phyloP scores from a whole-genome alignment of 1,140 invertebrate species.

The Cyclargus thomasi region DNA sequence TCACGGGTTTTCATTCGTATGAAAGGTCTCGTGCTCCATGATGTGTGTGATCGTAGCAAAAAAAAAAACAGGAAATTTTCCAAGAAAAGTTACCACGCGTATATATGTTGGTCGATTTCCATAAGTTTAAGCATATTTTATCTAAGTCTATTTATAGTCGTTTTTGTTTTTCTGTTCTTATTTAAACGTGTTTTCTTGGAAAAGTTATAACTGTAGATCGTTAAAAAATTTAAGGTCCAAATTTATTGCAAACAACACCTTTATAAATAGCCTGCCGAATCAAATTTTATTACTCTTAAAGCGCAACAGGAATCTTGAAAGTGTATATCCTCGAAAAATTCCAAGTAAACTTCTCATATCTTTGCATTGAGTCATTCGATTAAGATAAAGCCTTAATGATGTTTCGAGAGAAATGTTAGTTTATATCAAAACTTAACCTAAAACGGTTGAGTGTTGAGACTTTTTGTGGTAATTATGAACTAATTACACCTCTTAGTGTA shows the following conservation, averaged over 20 bases:
- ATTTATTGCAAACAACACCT: background rate
- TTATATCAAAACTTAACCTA: background rate
- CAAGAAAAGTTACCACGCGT: no score
- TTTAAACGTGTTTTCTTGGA: no score
- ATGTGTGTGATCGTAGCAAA: no score
- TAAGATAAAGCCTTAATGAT: background rate
- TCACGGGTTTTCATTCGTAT: no score
- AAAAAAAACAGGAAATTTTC: no score
- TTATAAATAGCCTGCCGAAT: background rate
- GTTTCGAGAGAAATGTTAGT: background rate
- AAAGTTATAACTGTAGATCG: background rate
- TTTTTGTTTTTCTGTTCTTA: no score
- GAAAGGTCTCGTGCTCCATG: no score
- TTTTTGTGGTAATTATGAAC: background rate
- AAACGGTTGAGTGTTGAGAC: background rate
- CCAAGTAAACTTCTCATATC: background rate
- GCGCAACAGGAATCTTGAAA: background rate
- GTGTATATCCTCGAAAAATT: conserved; percentile 1
- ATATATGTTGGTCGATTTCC: no score
- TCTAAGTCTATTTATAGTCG: no score
- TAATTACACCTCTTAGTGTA: no score
- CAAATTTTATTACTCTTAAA: background rate
- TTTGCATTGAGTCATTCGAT: conserved; percentile 10
- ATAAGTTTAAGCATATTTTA: no score
- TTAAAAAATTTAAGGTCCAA: background rate